Conservation (phyloP, 2,113 vertebrate species). For the Perca schrenkii region DNA sequence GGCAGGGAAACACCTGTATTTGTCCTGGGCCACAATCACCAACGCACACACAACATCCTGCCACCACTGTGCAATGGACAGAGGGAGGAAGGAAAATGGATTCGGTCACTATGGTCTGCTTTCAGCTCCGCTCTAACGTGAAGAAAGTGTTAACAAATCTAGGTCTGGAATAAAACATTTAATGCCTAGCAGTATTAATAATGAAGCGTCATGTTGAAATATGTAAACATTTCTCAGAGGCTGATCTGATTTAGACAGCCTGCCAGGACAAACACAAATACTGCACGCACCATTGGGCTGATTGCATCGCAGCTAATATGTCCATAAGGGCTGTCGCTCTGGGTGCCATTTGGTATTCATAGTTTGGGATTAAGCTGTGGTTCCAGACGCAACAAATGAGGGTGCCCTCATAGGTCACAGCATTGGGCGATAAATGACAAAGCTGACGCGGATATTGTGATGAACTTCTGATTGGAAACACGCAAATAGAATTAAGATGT, state of each 20-base stretch:
- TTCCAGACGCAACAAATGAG: slow-evolving; percentile 36
- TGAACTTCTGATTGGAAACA: slow-evolving; percentile 11
- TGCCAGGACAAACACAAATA: slow-evolving; percentile 23
- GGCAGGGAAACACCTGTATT: slow-evolving; percentile 84
- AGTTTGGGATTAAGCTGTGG: slow-evolving; percentile 38
- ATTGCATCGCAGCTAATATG: slow-evolving; percentile 46
- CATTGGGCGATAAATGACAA: slow-evolving; percentile 25
- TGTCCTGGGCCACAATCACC: slow-evolving; percentile 74
- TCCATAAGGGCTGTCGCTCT: slow-evolving; percentile 54
- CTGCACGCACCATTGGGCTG: slow-evolving; percentile 28
- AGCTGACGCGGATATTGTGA: slow-evolving; percentile 21
- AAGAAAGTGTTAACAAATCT: slow-evolving; percentile 27
- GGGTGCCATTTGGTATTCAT: slow-evolving; percentile 54
- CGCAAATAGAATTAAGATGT: background rate
- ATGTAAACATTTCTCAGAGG: background rate
- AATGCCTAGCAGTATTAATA: background rate
- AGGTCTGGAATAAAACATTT: background rate
- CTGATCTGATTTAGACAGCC: too few species aligned
- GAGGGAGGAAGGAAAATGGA: slow-evolving; percentile 59
- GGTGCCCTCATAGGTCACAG: slow-evolving; percentile 46
- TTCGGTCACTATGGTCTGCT: slow-evolving; percentile 34
- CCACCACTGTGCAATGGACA: slow-evolving; percentile 32
- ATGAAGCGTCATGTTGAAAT: background rate
- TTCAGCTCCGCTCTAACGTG: slow-evolving; percentile 19
- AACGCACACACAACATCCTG: slow-evolving; percentile 75